Base-by-base conservation (phyloP, 2,113 vertebrate genomes). In the Aix galericulata region DNA sequence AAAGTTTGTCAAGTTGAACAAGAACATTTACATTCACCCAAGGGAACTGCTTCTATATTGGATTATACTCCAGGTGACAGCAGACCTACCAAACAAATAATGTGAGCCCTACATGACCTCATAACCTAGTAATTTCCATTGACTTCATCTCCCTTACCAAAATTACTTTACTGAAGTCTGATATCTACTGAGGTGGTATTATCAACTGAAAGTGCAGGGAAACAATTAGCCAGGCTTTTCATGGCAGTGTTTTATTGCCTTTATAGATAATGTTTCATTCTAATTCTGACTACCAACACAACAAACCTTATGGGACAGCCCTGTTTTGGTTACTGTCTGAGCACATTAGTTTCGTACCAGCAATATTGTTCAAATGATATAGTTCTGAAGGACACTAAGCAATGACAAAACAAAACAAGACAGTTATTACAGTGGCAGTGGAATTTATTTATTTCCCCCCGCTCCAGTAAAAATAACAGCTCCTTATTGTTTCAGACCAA, bases 261-360 rank as follows among this genome's bases (percentile, higher is more conserved):
- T 76, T 83, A 52, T 32, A 74, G 55, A 60, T 17, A 71, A 27
- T 3, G 16, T 63, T 95, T 81, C 29, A 42, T 91, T 88, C 76
- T 78, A 50, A 87, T 91, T 89, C 68, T 84, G 86, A 60, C 52
- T 46, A 83, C 13, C 31, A 81, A 38, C 26, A 68, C 26, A 82
- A 88, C 68, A 74, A 83, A 58, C 62, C 88, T 93, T 75, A 62
- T 1, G 59, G 55, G 77, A 81, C 52, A 91, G 52, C 32, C 58
- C 32, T 72, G 22, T 86, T 91, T 94, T 88, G 40, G 88, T 81
- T 92, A 88, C 82, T 86, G 87, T 77, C 68, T 67, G 67, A 79
- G 23, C 38, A 79, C 72, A 88, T 27, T 86, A 86, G 88, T 91
- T 95, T 95, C 88, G 72, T 53, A 76, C 62, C 66, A 79, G 77